These are phyloP conservation scores for Hepsetus odoe DNA, from an alignment of 2,113 vertebrate genomes.

Conservation along the genomic window DNA sequence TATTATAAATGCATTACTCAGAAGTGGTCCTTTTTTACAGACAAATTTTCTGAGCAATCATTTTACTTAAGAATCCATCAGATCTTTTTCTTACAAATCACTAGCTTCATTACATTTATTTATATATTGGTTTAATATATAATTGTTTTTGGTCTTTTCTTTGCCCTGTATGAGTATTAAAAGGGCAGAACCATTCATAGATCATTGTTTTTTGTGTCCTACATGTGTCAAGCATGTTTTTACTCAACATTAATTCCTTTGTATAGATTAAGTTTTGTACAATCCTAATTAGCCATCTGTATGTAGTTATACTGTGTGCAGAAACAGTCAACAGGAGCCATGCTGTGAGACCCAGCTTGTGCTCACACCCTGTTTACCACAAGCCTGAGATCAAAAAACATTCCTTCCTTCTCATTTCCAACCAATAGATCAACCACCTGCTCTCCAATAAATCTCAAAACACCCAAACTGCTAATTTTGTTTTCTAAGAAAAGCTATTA, in stretches of 20 bases:
- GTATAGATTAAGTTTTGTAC: not conserved
- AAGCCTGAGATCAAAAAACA: not conserved
- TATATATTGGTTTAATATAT: no score
- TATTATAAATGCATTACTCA: constrained; percentile 17
- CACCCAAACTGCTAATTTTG: constrained; percentile 22
- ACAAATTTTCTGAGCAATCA: not conserved
- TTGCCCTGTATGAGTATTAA: constrained; percentile 16
- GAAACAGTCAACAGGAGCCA: not conserved
- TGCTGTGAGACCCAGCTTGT: not conserved
- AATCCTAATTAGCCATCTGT: constrained; percentile 44
- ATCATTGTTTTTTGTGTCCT: not conserved
- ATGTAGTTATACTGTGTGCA: constrained; percentile 18
- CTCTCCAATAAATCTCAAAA: constrained; percentile 17
- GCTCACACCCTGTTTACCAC: constrained; percentile 4
- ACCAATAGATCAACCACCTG: constrained; percentile 21
- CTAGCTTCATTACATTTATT: not conserved
- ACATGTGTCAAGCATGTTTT: not conserved
- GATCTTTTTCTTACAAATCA: constrained; percentile 13
- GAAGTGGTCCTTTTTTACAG: constrained; percentile 6
- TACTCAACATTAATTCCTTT: not conserved
- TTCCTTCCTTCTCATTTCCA: constrained; percentile 8
- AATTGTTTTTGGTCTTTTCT: constrained; percentile 9
- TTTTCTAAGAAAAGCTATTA: constrained; percentile 26
- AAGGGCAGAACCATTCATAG: not conserved
- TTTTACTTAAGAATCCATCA: constrained; percentile 18